Evolutionary conservation across 2,888 invertebrate genomes (phyloP).

Genomic region (Vannuccia rotundouncinata): DNA sequence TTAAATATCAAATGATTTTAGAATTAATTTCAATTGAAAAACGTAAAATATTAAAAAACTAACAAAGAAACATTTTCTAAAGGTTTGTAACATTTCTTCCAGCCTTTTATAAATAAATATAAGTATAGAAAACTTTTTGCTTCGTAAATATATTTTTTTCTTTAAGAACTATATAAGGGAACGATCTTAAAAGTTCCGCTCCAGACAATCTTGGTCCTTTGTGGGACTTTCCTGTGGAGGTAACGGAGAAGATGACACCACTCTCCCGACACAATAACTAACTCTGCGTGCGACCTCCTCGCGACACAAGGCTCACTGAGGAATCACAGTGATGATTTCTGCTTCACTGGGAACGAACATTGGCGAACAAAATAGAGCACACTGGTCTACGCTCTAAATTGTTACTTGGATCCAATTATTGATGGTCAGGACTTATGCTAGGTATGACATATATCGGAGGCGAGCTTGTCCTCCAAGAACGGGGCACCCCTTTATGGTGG

Average conservation of each 20-base stretch:
- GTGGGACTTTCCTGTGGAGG: background rate
- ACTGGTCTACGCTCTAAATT: background rate
- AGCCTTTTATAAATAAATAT: background rate
- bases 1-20: too few relatives aligned
- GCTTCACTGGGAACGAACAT: background rate
- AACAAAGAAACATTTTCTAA: too few relatives aligned
- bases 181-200: background rate
- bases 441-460: too few relatives aligned
- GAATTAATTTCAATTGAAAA: too few relatives aligned
- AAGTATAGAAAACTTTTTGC: too few relatives aligned
- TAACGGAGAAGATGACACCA: constrained; percentile 14
- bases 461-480: background rate
- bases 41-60: too few relatives aligned
- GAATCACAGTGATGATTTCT: constrained; percentile 12
- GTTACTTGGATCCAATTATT: background rate
- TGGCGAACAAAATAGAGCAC: background rate
- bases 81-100: too few relatives aligned
- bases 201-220: background rate
- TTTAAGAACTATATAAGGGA: too few relatives aligned
- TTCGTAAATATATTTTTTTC: too few relatives aligned
- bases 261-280: background rate
- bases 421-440: background rate
- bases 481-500: background rate
- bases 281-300: background rate
- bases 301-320: background rate